Base-by-base conservation (phyloP, 1,140 invertebrate genomes). In the Pectinophora gossypiella region DNA sequence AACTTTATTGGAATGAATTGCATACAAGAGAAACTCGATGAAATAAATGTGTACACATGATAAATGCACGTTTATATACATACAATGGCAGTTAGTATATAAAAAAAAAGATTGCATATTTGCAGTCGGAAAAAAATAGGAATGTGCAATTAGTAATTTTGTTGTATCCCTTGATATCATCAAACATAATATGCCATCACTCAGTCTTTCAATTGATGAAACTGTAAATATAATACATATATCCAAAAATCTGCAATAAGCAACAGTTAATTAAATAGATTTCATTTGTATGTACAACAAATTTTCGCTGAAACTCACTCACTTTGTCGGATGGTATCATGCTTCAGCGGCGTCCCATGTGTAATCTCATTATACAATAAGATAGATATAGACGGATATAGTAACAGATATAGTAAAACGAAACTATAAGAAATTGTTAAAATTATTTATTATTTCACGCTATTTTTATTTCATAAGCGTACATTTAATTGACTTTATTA, bases 141-240 rank as follows among this genome's bases (percentile, higher is more conserved):
- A 76, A 79, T 72, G 68, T 70, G 64, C 55, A 60, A 59, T 46
- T 45, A 50, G 51, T 60, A 40, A 40, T 60, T 52, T 15, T 47
- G 53, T 59, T 62, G 62, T 50, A 58, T 57, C 48, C 47, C 59
- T 59, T 58, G 52, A 65, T 61, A 70, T 47, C 22, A 51, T n/a
- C 48, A 43, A 59, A 72, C 62, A 54, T 75, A 73, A 69, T 69
- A 76, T 72, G 71, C 68, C 71, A 70, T 68, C 74, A 68, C 58
- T 83, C 80, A 81, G 80, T 84, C 80, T 84, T 81, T 72, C 64
- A 65, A 69, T 80, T 68, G 56, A 61, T 67, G 61, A 61, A 74
- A 68, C 63, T 71, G 61, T 72, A 67, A 62, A 72, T 68, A 72
- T 62, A 70, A 62, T 58, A 64, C 59, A 61, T 55, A 67, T 58